These are phyloP conservation scores for Sylvilagus floridanus DNA, from an alignment of 2,797 vertebrate genomes.

Conservation along the genomic window DNA sequence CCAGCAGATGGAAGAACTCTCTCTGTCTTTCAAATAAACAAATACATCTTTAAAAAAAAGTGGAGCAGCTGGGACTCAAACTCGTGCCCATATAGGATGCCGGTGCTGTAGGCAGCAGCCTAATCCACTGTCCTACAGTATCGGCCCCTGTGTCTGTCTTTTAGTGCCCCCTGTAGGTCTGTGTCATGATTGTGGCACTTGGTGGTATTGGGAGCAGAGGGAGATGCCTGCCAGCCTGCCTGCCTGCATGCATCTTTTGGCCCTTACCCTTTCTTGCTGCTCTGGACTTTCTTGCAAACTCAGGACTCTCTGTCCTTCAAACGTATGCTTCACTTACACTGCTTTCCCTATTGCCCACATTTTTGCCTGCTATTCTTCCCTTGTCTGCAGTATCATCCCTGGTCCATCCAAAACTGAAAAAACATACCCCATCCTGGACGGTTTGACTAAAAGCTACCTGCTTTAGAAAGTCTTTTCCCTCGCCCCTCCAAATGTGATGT, in stretches of 20 bases:
- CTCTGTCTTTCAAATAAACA: no score
- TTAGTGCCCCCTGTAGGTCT: background rate
- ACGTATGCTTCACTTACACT: background rate
- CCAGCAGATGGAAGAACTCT: no score
- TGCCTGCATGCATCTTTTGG: constrained; percentile 9
- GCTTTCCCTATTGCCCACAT: background rate
- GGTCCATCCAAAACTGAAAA: background rate
- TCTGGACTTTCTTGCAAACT: constrained; percentile 45
- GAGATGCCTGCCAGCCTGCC: background rate
- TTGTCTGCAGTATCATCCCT: background rate
- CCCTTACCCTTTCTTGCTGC: constrained; percentile 26
- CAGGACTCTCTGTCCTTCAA: constrained; percentile 16
- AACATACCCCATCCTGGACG: background rate
- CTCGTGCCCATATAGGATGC: no score
- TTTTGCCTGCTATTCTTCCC: constrained; percentile 44
- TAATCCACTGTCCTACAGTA: no score
- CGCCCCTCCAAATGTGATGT: constrained; percentile 19
- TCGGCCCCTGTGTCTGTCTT: background rate
- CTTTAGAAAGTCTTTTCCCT: constrained; percentile 35
- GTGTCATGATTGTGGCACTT: background rate
- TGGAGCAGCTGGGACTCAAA: no score
- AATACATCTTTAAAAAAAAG: no score
- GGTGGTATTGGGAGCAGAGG: background rate
- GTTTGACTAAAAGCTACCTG: constrained; percentile 36
- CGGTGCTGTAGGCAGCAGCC: no score